A percentile compares a stretch with the other conserved stretches of the same genome.
Evolutionary conservation across 2,888 invertebrate species (phyloP).

Genomic region (Paralinhomoeus sp.): DNA sequence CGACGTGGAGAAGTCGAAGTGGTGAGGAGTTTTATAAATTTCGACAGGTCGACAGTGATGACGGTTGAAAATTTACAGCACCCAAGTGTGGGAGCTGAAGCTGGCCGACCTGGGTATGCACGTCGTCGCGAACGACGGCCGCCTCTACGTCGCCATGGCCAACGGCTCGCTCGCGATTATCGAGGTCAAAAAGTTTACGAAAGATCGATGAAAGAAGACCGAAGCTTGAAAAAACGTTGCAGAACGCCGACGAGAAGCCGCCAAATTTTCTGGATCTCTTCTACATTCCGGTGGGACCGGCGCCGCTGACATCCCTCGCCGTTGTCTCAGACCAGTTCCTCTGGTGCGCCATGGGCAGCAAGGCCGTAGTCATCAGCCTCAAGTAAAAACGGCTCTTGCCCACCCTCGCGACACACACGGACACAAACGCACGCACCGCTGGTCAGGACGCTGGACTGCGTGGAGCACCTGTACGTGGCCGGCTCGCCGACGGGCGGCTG

Average conservation of each 20-base stretch:
- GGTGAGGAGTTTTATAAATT: too few species aligned
- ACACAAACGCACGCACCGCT: too few species aligned
- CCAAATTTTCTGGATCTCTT: slow-evolving; percentile 27
- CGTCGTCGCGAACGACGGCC: slow-evolving; percentile 24
- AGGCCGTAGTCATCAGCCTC: slow-evolving; percentile 30
- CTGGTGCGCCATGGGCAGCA: slow-evolving; percentile 33
- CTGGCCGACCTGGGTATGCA: slow-evolving; percentile 31
- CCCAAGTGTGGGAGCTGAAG: slow-evolving; percentile 29
- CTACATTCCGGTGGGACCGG: slow-evolving; percentile 32
- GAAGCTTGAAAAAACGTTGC: too few species aligned
- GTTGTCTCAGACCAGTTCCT: slow-evolving; percentile 26
- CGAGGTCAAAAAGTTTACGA: too few species aligned
- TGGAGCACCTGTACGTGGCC: slow-evolving; percentile 30
- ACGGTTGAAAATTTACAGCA: too few species aligned
- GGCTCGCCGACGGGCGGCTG: slow-evolving; percentile 25
- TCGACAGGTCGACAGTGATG: too few species aligned
- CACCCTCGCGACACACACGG: too few species aligned
- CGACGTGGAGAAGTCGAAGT: slow-evolving; percentile 2
- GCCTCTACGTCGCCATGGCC: slow-evolving; percentile 31
- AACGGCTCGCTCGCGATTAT: slow-evolving; percentile 34
- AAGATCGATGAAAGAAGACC: too few species aligned
- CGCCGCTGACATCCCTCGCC: slow-evolving; percentile 28
- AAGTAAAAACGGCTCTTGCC: slow-evolving; percentile 24
- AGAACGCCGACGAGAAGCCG: slow-evolving; percentile 16
- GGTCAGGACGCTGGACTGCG: slow-evolving; percentile 27